Percentiles rank a stretch among this genome's conserved stretches.
These are phyloP conservation scores for Dipodomys ordii DNA, from an alignment of 2,113 vertebrate species.

Conservation along the genomic window DNA sequence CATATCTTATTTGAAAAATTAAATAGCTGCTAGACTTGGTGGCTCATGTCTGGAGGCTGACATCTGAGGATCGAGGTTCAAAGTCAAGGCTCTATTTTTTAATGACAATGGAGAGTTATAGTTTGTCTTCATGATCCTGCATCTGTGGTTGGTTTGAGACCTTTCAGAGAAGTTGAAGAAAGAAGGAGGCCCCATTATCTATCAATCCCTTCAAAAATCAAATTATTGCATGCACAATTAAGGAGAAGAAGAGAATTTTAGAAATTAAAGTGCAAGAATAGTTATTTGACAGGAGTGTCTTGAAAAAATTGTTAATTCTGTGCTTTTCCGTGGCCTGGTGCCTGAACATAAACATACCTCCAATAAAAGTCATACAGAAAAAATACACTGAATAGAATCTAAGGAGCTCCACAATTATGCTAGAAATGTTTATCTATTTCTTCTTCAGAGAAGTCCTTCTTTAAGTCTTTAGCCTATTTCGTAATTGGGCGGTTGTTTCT, in stretches of 20 bases:
- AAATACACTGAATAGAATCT: conserved; percentile 79
- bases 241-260: neutral
- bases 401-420: conserved; percentile 56
- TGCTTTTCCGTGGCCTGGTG: conserved; percentile 43
- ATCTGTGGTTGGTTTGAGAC: neutral
- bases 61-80: no score
- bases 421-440: conserved; percentile 72
- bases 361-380: conserved; percentile 77
- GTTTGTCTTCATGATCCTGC: neutral
- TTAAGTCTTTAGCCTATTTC: no score
- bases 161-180: neutral
- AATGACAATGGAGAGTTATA: neutral
- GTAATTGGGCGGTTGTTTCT: no score
- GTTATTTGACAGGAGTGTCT: conserved; percentile 21
- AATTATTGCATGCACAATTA: conserved; percentile 45
- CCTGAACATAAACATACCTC: conserved; percentile 77
- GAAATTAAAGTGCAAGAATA: conserved; percentile 51
- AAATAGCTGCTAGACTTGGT: no score
- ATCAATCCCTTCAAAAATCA: neutral
- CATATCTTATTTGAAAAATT: no score
- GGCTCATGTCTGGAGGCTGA: no score
- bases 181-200: neutral
- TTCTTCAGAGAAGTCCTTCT: no score
- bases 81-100: no score
- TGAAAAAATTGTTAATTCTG: conserved; percentile 54